phyloP scores from a whole-genome alignment of 23 tunicate genomes.

The Trididemnum clinides region DNA sequence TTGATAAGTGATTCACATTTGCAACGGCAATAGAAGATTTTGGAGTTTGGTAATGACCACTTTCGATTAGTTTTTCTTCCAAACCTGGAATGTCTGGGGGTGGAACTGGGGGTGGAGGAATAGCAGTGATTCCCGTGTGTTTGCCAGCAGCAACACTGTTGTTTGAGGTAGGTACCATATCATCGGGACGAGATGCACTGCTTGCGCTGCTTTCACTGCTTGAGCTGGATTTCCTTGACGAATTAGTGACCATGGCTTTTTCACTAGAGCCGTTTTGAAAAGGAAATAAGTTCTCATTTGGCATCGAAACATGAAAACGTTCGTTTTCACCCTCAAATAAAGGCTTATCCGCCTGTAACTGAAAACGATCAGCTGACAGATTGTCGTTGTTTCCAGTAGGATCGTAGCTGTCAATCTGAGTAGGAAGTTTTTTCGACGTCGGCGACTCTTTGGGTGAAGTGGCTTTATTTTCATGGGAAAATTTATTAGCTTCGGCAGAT shows the following conservation, averaged over 20 bases:
- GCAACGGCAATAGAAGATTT: background rate
- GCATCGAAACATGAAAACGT: too few relatives aligned
- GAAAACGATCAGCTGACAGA: too few relatives aligned
- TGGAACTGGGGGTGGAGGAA: background rate
- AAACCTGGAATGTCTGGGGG: background rate
- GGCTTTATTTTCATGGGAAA: background rate
- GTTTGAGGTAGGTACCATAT: background rate
- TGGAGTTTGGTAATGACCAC: conserved; percentile 56
- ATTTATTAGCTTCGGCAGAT: conserved; percentile 14
- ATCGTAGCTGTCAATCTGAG: background rate
- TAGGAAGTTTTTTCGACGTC: background rate
- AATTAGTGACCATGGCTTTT: too few relatives aligned
- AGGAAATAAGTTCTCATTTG: too few relatives aligned
- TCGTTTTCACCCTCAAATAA: too few relatives aligned
- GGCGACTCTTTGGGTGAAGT: background rate
- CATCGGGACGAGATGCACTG: background rate
- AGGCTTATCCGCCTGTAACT: too few relatives aligned
- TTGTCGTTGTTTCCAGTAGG: too few relatives aligned
- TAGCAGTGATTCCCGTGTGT: background rate
- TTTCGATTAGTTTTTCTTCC: conserved; percentile 11
- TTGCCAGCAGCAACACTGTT: background rate
- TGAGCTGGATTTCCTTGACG: background rate
- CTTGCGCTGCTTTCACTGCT: background rate
- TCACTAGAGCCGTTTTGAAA: too few relatives aligned
- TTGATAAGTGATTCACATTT: background rate